Base-by-base conservation (phyloP, 2,113 vertebrate species). In the Tachysurus vachellii region DNA sequence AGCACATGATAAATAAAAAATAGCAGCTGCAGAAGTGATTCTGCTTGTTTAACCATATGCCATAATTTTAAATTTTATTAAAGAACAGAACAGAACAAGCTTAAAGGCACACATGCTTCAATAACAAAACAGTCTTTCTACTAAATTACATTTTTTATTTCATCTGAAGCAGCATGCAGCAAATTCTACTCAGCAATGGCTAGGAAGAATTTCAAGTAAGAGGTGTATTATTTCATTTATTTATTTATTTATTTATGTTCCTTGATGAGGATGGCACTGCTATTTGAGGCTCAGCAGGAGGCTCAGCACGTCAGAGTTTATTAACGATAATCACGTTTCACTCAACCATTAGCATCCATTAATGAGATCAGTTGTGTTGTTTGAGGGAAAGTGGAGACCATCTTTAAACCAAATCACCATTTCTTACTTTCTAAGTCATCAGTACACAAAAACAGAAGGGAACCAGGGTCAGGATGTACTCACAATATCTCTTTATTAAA, bases 31-130 rank as follows among this genome's bases (percentile, higher is more conserved):
- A 83, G 44, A 71, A 14, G 86, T 19, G 83, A 82, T 80, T 89
- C 88, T 91, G 92, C 92, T 94, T 94, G 90, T 92, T 94, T 93
- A 94, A 93, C 68, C 86, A 89, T 92, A 92, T 93, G 94, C 93
- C 92, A 94, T 93, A 91, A 93, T 95, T 95, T 94, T 88, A 94
- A 94, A 95, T 94, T 93, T 93, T 94, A 94, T 75, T 47, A 13
- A 75, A 95, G 31, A 42, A 71, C 68, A 42, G 92, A 93, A 77
- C 62, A 88, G 90, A 88, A 85, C 53, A 54, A 86, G 92, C 93
- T 93, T 90, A 66, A 91, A 91, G 92, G 90, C 91, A 92, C 85
- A 42, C 6, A 91, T 82, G 85, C 88, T 59, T 62, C 88, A 61
- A 71, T 89, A 88, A 91, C 89, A 66, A 81, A 44, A 87, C 9